phyloP scores from a whole-genome alignment of 2,797 vertebrate genomes.

The Microhierax caerulescens region DNA sequence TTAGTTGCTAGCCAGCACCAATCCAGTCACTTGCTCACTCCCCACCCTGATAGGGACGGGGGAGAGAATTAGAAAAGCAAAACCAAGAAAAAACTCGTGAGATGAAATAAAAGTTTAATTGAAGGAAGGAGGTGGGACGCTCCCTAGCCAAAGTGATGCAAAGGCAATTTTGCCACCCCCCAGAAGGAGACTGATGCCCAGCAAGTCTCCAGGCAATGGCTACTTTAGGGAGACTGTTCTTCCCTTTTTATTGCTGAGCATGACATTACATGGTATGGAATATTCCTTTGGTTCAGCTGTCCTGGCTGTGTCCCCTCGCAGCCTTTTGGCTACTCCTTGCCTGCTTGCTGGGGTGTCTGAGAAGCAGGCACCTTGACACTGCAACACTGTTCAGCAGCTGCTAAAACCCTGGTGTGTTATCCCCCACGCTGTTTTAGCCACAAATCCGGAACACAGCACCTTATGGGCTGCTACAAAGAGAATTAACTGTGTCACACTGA shows the following conservation, averaged over 20 bases:
- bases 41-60: neutral
- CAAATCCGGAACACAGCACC: neutral
- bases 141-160: neutral
- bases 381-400: neutral
- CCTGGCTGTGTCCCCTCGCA: neutral
- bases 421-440: neutral
- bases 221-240: neutral
- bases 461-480: neutral
- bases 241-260: neutral
- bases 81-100: neutral
- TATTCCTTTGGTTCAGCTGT: neutral
- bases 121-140: neutral
- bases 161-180: neutral
- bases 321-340: neutral
- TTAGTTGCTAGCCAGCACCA: neutral
- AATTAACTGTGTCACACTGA: neutral
- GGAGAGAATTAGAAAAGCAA: neutral
- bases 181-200: neutral
- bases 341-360: rapidly evolving
- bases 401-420: neutral
- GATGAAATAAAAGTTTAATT: neutral
- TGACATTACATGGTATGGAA: rapidly evolving
- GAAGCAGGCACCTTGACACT: neutral
- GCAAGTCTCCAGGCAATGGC: neutral
- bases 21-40: neutral